Percentiles rank a stretch among this genome's conserved stretches.
These are phyloP conservation scores for Drosophila kanekoi DNA, from an alignment of 2,888 invertebrate genomes.

Conservation along the genomic window DNA sequence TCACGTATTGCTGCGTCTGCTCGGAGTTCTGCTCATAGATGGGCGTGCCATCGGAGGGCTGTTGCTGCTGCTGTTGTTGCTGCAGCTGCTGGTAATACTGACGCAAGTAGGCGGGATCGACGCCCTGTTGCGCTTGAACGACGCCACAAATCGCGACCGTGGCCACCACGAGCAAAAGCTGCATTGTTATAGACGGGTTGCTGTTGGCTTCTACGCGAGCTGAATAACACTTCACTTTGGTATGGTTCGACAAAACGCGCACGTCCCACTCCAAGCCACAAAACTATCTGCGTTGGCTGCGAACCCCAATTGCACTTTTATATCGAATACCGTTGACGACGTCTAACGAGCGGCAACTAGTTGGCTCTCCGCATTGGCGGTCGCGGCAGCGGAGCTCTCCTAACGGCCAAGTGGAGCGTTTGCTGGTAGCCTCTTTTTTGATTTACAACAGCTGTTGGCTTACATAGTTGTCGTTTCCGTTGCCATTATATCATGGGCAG, in stretches of 20 bases:
- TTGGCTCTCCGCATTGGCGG: constrained; percentile 21
- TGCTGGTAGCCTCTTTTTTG: constrained; percentile 65
- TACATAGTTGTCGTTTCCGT: constrained; percentile 65
- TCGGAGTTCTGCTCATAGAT: constrained; percentile 86
- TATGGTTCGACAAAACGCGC: constrained; percentile 41
- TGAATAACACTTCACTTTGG: constrained; percentile 50
- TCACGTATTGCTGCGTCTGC: constrained; percentile 85
- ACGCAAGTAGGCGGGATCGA: constrained; percentile 85
- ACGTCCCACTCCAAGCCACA: constrained; percentile 71
- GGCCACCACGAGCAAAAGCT: constrained; percentile 76
- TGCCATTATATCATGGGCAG: constrained; percentile 74
- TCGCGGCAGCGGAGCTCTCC: constrained; percentile 20
- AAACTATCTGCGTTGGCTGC: constrained; percentile 74
- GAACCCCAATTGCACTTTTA: constrained; percentile 78
- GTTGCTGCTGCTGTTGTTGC: constrained; percentile 84
- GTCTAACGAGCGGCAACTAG: constrained; percentile 20
- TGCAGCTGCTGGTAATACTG: constrained; percentile 85
- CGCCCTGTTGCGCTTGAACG: constrained; percentile 82
- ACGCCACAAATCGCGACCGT: constrained; percentile 73
- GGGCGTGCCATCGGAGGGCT: constrained; percentile 85
- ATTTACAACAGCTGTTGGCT: constrained; percentile 71
- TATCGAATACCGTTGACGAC: constrained; percentile 53
- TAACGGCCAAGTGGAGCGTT: constrained; percentile 37
- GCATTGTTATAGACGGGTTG: constrained; percentile 58
- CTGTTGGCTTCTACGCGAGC: constrained; percentile 32